Base-by-base conservation (phyloP, 2,113 vertebrate genomes). In the Corythoichthys haematopterus region DNA sequence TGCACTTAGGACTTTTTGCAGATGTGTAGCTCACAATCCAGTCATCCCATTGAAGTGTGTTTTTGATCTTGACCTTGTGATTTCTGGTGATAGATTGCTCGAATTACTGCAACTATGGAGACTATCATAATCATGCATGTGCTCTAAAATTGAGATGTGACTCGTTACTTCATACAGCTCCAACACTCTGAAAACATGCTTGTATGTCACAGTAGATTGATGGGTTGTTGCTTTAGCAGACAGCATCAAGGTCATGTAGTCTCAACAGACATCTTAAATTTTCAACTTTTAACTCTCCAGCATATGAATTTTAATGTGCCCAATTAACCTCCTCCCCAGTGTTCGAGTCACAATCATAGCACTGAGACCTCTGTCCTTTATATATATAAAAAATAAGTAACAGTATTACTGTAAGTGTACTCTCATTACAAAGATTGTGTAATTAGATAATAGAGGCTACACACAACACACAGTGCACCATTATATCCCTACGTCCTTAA, bases 21-120 rank as follows among this genome's bases (percentile, higher is more conserved):
- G 88, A 88, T 90, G 87, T 90, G 88, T 89, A 81, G 79, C 81
- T 84, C n/a, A 76, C 67, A 80, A 84, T 87, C 84, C 84, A 80
- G 71, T 87, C 80, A 72, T 77, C 73, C 65, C 75, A 51, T 77
- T 82, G 77, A 79, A 76, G 76, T 80, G 74, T 78, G 84, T 84
- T 88, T 89, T 91, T 91, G 85, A 89, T 88, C 87, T 90, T 80
- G 82, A 84, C 81, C 71, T 60, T 77, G 74, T 74, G 60, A 35
- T 16, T 86, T 76, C 77, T 79, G 48, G 55, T 48, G 70, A 69
- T 71, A 16, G 43, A 63, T 64, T 7, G 14, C 47, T 77, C 43
- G 6, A 66, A 80, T 53, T 13, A 60, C 65, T 61, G 3, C 63
- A 66, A 61, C 71, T 66, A 71, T 48, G 65, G 61, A 68, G 14